These are phyloP conservation scores for Drosophila paucipuncta DNA, from an alignment of 2,888 invertebrate species.

Conservation along the genomic window DNA sequence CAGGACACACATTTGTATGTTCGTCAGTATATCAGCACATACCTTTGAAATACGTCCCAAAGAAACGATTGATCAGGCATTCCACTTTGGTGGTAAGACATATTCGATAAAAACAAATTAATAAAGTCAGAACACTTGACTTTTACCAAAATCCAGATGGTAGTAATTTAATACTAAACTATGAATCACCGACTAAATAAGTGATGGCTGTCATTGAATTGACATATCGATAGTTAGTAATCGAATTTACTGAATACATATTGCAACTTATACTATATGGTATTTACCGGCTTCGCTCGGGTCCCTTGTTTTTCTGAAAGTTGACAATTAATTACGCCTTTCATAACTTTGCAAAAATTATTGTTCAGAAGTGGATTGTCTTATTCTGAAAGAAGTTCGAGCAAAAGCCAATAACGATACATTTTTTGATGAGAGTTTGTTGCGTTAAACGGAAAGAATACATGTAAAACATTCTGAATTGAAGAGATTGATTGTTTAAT, in stretches of 20 bases:
- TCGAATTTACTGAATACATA: not conserved
- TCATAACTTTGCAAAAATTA: too few species aligned
- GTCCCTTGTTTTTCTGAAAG: not conserved
- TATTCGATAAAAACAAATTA: conserved; percentile 37
- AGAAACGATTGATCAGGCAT: conserved; percentile 92
- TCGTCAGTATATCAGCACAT: not conserved
- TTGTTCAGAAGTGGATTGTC: not conserved
- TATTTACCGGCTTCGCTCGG: not conserved
- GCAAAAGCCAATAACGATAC: not conserved
- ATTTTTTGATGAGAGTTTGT: not conserved
- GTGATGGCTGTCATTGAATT: not conserved
- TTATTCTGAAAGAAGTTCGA: not conserved
- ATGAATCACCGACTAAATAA: conserved; percentile 16
- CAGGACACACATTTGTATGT: not conserved
- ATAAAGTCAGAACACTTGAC: not conserved
- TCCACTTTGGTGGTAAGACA: conserved; percentile 87
- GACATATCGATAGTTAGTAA: conserved; percentile 10
- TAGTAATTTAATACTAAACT: not conserved
- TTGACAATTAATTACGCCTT: not conserved
- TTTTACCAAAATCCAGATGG: too few species aligned
- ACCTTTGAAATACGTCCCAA: conserved; percentile 91
- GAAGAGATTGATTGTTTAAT: not conserved
- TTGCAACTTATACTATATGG: not conserved
- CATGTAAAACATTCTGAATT: too few species aligned
- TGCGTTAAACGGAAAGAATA: not conserved